Evolutionary conservation across 2,888 invertebrate species (phyloP).

Genomic region (Ormyrus labotus): DNA sequence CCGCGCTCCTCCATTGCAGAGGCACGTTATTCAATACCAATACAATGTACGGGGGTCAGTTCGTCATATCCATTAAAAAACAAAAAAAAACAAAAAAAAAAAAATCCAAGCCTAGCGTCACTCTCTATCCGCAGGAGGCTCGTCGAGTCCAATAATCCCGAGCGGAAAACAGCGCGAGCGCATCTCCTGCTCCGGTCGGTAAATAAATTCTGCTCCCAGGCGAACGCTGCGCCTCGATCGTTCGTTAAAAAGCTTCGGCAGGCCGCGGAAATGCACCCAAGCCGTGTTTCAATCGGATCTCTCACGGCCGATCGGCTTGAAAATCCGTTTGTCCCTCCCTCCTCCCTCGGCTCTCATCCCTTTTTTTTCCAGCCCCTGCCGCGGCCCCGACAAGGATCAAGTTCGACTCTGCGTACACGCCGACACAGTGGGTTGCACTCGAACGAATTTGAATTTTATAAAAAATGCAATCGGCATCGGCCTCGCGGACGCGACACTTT

Average conservation of each 20-base stretch:
- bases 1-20: too few species aligned
- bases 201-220: constrained; percentile 48
- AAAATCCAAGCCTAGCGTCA: not conserved
- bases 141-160: constrained; percentile 44
- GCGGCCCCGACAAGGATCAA: too few species aligned
- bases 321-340: constrained; percentile 21
- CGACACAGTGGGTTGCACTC: too few species aligned
- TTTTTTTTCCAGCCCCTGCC: too few species aligned
- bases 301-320: constrained; percentile 43
- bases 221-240: not conserved
- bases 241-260: constrained; percentile 42
- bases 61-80: constrained; percentile 9
- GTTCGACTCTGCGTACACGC: too few species aligned
- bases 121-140: constrained; percentile 17
- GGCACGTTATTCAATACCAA: constrained; percentile 35
- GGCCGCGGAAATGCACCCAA: constrained; percentile 45
- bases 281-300: constrained; percentile 48
- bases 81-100: not conserved
- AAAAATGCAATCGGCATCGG: too few species aligned
- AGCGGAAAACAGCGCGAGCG: constrained; percentile 32
- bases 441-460: too few species aligned
- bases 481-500: too few species aligned
- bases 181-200: constrained; percentile 4
- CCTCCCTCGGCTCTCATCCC: too few species aligned
- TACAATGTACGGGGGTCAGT: constrained; percentile 5